Evolutionary conservation across 2,888 invertebrate species (phyloP).

Genomic region (Himalopsyche tibetana): DNA sequence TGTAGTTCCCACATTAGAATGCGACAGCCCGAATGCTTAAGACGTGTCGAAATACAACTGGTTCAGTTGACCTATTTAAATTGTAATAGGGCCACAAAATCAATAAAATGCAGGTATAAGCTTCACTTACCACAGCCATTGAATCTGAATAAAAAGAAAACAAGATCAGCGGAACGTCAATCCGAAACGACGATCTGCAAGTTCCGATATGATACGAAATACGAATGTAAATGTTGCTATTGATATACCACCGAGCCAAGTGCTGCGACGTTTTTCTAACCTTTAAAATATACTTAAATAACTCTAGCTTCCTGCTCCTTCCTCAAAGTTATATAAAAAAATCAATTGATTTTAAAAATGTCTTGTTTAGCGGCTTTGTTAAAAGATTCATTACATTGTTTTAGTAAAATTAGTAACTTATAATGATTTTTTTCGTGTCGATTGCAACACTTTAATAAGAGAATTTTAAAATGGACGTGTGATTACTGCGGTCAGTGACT

Average conservation of each 20-base stretch:
- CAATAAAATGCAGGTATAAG: conserved; percentile 57
- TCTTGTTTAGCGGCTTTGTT: too few relatives aligned
- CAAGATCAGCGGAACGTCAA: conserved; percentile 62
- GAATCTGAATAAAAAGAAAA: conserved; percentile 61
- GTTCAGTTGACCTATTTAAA: conserved; percentile 52
- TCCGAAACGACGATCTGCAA: conserved; percentile 54
- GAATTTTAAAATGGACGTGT: neutral
- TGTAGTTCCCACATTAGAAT: conserved; percentile 29
- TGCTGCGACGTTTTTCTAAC: neutral
- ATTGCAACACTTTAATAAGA: too few relatives aligned
- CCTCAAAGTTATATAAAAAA: neutral
- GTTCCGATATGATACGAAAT: conserved; percentile 44
- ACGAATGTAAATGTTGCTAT: conserved; percentile 56
- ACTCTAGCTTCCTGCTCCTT: neutral
- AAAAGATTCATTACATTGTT: too few relatives aligned
- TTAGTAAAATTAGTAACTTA: too few relatives aligned
- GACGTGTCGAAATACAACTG: neutral
- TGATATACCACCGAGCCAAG: neutral
- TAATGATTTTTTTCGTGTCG: too few relatives aligned
- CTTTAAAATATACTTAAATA: neutral
- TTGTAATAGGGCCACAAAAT: conserved; percentile 51
- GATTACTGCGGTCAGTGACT: neutral
- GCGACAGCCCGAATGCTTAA: neutral
- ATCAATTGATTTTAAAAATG: neutral
- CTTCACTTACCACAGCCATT: conserved; percentile 59